Percentiles rank a stretch among this genome's conserved stretches.
phyloP scores from a whole-genome alignment of 2,797 vertebrate genomes.

The Lerista edwardsae region DNA sequence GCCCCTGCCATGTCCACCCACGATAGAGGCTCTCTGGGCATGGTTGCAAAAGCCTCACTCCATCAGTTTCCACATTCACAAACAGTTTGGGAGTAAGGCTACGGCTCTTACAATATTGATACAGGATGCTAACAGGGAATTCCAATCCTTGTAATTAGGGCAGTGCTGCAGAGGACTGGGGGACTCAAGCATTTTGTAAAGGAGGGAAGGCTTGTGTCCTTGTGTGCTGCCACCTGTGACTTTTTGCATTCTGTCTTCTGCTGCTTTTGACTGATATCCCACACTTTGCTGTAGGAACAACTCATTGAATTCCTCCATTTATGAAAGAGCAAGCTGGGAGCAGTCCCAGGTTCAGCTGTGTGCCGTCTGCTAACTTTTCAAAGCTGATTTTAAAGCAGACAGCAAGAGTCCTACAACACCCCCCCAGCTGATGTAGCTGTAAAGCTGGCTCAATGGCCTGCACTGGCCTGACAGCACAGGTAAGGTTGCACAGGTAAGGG shows the following conservation, averaged over 20 bases:
- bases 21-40: too few relatives aligned
- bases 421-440: too few relatives aligned
- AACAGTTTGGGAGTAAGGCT: neutral
- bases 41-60: too few relatives aligned
- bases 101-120: neutral
- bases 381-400: neutral
- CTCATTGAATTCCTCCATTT: neutral
- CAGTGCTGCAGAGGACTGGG: neutral
- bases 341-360: too few relatives aligned
- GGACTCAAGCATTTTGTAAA: neutral
- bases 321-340: neutral
- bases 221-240: rapidly evolving
- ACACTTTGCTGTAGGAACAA: neutral
- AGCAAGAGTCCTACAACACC: too few relatives aligned
- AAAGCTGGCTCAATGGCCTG: too few relatives aligned
- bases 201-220: too few relatives aligned
- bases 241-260: neutral
- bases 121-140: neutral
- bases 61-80: too few relatives aligned
- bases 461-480: too few relatives aligned
- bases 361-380: neutral
- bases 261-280: neutral
- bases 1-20: too few relatives aligned
- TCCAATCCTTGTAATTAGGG: neutral
- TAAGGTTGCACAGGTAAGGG: too few relatives aligned